Evolutionary conservation across 2,113 vertebrate genomes (phyloP).

Genomic region (Cyprinus carpio): DNA sequence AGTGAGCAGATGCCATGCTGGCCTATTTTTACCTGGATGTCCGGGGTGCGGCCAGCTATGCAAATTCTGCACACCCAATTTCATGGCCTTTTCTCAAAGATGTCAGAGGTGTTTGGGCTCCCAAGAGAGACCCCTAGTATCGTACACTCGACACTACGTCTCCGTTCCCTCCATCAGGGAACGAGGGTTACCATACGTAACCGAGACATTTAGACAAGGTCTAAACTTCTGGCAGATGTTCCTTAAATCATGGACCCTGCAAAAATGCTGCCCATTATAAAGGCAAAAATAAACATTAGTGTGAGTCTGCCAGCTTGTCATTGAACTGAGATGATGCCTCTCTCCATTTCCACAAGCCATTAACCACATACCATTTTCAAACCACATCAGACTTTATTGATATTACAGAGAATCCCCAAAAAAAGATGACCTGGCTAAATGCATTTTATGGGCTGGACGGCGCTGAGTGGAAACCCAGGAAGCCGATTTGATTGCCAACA

Average conservation of each 20-base stretch:
- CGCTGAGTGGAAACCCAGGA: conserved; percentile 32
- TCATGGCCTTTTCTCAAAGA: no score
- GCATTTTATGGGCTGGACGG: not conserved
- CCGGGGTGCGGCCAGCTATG: no score
- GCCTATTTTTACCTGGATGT: no score
- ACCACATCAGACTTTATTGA: conserved; percentile 45
- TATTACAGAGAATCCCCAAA: conserved; percentile 35
- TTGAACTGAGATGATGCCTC: conserved; percentile 32
- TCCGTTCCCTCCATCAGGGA: no score
- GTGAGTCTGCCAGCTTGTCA: not conserved
- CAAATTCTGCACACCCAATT: no score
- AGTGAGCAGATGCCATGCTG: no score
- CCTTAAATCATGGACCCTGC: not conserved
- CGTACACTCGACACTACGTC: no score
- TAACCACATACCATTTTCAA: conserved; percentile 38
- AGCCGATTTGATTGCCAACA: conserved; percentile 33
- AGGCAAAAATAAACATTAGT: conserved; percentile 30
- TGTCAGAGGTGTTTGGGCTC: no score
- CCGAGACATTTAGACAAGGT: not conserved
- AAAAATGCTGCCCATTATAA: conserved; percentile 18
- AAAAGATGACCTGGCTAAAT: conserved; percentile 30
- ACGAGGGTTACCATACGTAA: no score
- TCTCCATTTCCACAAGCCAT: conserved; percentile 38
- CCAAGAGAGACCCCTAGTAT: no score
- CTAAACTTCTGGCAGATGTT: not conserved